Conservation (phyloP, 2,888 invertebrate species). For the Callimorpha dominula region DNA sequence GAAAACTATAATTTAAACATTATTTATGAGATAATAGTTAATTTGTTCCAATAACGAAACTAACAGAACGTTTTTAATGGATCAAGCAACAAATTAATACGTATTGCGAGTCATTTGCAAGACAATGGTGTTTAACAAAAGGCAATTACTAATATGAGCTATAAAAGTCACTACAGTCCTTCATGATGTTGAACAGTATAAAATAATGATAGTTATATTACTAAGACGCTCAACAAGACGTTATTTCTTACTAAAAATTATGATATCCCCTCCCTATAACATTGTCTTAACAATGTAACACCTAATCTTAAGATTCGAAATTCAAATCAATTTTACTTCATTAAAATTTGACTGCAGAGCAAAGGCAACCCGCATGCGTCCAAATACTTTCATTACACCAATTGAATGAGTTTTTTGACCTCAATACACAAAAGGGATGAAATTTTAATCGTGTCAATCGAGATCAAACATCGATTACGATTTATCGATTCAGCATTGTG, state of each 20-base stretch:
- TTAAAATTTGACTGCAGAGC: slow-evolving; percentile 52
- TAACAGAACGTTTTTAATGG: neutral
- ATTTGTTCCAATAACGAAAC: neutral
- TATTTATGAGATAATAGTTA: neutral
- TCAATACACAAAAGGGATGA: slow-evolving; percentile 64
- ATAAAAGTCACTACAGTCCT: neutral
- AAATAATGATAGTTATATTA: neutral
- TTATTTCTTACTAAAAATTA: slow-evolving; percentile 30
- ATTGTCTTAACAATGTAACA: slow-evolving; percentile 44
- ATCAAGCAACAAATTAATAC: neutral
- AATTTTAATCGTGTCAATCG: slow-evolving; percentile 69
- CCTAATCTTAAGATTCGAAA: slow-evolving; percentile 43
- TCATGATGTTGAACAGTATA: neutral
- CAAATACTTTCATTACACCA: slow-evolving; percentile 71
- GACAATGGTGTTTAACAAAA: too few relatives aligned
- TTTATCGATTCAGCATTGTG: slow-evolving; percentile 54
- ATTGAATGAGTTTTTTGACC: slow-evolving; percentile 78
- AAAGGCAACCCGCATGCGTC: slow-evolving; percentile 73
- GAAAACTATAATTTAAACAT: neutral
- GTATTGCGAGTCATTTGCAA: too few relatives aligned
- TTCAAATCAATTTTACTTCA: slow-evolving; percentile 58
- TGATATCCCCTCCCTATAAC: slow-evolving; percentile 27
- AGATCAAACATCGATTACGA: slow-evolving; percentile 61
- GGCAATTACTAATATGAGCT: neutral
- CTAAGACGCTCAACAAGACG: slow-evolving; percentile 11